Conservation (phyloP, 2,113 vertebrate species). For the Nansenia antarctica region DNA sequence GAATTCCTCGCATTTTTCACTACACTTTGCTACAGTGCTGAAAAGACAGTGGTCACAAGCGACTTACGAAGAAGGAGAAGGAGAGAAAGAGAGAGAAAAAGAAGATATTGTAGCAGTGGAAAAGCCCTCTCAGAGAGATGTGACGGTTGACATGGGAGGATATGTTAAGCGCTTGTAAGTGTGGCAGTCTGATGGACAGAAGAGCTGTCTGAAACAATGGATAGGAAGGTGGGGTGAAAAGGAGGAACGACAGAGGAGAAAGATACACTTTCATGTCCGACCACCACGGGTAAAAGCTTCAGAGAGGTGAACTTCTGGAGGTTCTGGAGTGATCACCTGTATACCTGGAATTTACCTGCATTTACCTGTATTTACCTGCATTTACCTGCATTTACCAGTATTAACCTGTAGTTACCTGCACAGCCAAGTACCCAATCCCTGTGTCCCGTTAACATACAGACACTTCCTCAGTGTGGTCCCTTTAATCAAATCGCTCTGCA, state of each 20-base stretch:
- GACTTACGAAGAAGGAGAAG: constrained; percentile 5
- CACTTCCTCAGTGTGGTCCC: no score
- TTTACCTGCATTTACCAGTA: no score
- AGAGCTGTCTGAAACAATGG: background rate
- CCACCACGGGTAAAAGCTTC: background rate
- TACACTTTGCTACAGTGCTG: constrained; percentile 30
- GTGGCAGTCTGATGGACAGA: background rate
- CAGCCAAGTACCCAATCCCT: no score
- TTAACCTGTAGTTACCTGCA: no score
- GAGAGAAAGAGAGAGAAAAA: no score
- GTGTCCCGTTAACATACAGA: no score
- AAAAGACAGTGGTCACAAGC: constrained; percentile 30
- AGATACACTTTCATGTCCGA: background rate
- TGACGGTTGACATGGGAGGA: background rate
- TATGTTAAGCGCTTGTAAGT: background rate
- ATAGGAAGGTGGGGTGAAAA: background rate
- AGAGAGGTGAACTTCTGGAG: background rate
- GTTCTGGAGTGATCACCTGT: background rate
- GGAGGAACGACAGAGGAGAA: background rate
- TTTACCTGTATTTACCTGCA: no score
- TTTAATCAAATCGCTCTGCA: no score
- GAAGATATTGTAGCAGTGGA: constrained; percentile 13
- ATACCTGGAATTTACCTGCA: no score
- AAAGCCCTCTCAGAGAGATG: background rate
- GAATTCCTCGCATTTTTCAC: constrained; percentile 63